These are phyloP conservation scores for Chydorus sphaericus DNA, from an alignment of 2,888 invertebrate genomes.

Conservation along the genomic window DNA sequence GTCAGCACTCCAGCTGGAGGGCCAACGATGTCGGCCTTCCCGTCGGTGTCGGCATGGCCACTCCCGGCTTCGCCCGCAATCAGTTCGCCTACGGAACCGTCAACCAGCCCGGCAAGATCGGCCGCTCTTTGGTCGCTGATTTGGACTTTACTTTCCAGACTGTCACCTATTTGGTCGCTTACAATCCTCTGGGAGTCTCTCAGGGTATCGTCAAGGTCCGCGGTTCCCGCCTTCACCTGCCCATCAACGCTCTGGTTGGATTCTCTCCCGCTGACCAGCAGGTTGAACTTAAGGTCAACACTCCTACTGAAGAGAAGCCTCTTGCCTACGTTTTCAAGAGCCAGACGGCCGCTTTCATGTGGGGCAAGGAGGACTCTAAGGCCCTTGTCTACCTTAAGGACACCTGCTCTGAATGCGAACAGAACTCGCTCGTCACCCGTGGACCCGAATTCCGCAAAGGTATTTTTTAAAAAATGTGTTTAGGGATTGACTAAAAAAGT, in stretches of 20 bases:
- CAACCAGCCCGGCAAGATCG: slow-evolving; percentile 5
- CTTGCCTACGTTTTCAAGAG: slow-evolving; percentile 3
- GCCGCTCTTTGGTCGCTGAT: slow-evolving; percentile 4
- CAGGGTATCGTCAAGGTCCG: slow-evolving; percentile 14
- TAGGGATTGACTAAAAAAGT: too few relatives aligned
- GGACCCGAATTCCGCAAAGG: slow-evolving; percentile 19
- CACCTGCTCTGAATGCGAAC: slow-evolving; percentile 20
- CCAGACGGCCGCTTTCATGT: slow-evolving; percentile 9
- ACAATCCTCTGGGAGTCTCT: slow-evolving; percentile 13
- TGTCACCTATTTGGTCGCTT: slow-evolving; percentile 12
- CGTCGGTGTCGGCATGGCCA: slow-evolving; percentile 12
- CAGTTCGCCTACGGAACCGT: slow-evolving; percentile 8
- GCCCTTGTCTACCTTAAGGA: slow-evolving; percentile 19
- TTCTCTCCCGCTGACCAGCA: slow-evolving; percentile 12
- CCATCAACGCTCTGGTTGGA: slow-evolving; percentile 7
- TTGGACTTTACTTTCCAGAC: slow-evolving; percentile 10
- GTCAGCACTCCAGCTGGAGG: slow-evolving; percentile 14
- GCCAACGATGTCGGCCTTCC: slow-evolving; percentile 15
- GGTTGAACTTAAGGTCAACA: slow-evolving; percentile 6
- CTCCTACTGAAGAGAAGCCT: slow-evolving; percentile 12
- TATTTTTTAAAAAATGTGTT: background rate
- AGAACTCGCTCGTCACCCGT: slow-evolving; percentile 19
- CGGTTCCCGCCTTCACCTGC: slow-evolving; percentile 14
- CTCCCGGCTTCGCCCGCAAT: slow-evolving; percentile 8
- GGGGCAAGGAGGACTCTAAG: slow-evolving; percentile 18